Base-by-base conservation (phyloP, 2,113 vertebrate genomes). In the Chitala chitala region DNA sequence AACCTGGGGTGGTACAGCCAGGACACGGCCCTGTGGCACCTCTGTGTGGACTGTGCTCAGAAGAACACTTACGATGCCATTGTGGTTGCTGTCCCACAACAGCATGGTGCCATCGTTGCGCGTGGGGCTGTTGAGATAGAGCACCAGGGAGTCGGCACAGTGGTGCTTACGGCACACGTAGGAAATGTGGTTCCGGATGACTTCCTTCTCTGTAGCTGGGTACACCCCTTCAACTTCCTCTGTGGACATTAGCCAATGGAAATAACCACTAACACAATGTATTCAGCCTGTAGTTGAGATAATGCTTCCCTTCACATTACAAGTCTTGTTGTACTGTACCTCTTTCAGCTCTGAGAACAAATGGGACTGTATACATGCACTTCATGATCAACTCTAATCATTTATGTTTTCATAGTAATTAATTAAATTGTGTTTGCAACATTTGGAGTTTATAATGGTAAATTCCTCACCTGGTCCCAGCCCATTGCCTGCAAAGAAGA, bases 111-210 rank as follows among this genome's bases (percentile, higher is more conserved):
- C 91, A 1, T 92, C 91, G 1, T 81, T 90, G 73, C 88, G 80
- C 2, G 92, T 88, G 1, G 92, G 91, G 0, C 89, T 92, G 86
- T 92, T 92, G 70, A 92, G 84, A 79, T 89, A 92, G 8, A 93
- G 87, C 20, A 92, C 90, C 78, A 93, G 78, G 0, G 90, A 84
- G 82, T 93, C 91, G 0, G 88, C 92, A 1, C 92, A 93, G 82
- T 91, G 90, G 71, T 90, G 86, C 75, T 91, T 92, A 64, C 91
- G 84, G 81, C 92, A 93, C 76, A 93, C 66, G 78, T 92, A 90
- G 3, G 90, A 90, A 76, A 93, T 81, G 51, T 93, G 89, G 78
- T 89, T 89, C 40, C 91, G 86, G 31, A 92, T 91, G 29, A 77
- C 85, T 0, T 82, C 82, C 56, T 92, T 93, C 83, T 93, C 91